Evolutionary conservation across 2,888 invertebrate genomes (phyloP), one percentile per base, ranked within the genome.

Genomic region (Aphelenchoides bicaudatus): DNA sequence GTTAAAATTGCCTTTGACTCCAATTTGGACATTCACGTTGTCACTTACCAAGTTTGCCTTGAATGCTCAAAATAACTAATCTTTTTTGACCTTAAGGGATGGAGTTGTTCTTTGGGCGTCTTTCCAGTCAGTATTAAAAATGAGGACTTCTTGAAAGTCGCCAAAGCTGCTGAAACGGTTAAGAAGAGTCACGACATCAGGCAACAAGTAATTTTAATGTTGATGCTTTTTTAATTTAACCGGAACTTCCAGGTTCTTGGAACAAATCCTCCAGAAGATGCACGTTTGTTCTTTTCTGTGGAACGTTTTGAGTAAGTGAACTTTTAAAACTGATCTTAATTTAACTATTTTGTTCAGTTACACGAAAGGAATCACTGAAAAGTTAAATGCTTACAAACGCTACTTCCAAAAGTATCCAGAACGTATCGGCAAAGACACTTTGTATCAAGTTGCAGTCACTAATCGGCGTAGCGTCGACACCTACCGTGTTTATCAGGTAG

Each of bases 101-200:
- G 78, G 74, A 72, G 72, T 4, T 74, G 75, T 50, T 72, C 77
- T 2, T 63, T 78, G 10, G 78, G 78, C 23, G 78, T 79, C 1
- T 78, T 78, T 63, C 78, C 78, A 1, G 79, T 78, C 29, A 71
- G 71, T 43, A 78, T 78, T 54, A 79, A 79, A 56, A 78, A 79
- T 56, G 78, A 78, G 39, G 78, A 79, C 48, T 78, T 78, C 59
- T 55, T 79, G 48, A 67, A 71, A 47, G 67, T 77, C 50, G 78
- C 72, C 13, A 59, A 67, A 16, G 63, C 65, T 13, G 68, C 72
- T 5, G 72, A 70, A 39, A 72, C 70, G 0, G 49, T 67, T 19
- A 67, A 70, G 39, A 49, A 66, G 39, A 66, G 66, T 16, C 19
- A 63, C 23, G 67, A 78, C 47, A 73, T 77, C 21, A 66, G 77